A percentile compares a stretch with the other conserved stretches of the same genome.
Conservation (phyloP, 2,888 invertebrate species). For the Hartigia nigra region DNA sequence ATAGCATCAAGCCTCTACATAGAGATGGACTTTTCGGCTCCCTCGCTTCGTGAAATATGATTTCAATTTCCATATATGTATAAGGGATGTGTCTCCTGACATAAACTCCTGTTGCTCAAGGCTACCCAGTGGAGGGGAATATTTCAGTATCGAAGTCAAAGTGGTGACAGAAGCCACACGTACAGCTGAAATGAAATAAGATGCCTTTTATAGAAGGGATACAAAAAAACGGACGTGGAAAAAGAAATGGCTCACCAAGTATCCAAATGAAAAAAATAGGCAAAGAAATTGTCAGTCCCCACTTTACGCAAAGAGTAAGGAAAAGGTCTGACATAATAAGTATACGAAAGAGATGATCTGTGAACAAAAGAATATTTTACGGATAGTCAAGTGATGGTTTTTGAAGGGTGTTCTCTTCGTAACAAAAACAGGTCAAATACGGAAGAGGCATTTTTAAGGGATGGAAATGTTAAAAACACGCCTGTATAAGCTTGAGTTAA, state of each 20-base stretch:
- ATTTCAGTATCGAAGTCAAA: background rate
- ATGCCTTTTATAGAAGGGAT: background rate
- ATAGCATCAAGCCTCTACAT: background rate
- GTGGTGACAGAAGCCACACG: background rate
- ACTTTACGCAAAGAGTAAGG: background rate
- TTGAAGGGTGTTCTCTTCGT: background rate
- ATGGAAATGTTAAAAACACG: background rate
- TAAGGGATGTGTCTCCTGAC: background rate
- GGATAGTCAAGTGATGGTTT: background rate
- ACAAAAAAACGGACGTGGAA: background rate
- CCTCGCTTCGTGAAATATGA: background rate
- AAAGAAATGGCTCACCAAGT: background rate
- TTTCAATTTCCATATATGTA: slow-evolving; percentile 1
- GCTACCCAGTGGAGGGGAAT: background rate
- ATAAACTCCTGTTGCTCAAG: background rate
- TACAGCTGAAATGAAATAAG: background rate
- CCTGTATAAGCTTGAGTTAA: background rate
- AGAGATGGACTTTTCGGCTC: background rate
- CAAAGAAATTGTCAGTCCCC: too few relatives aligned
- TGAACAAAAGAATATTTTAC: background rate
- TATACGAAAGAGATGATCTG: background rate
- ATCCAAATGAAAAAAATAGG: background rate
- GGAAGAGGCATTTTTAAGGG: background rate
- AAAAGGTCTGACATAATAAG: background rate
- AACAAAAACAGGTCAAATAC: background rate